These are phyloP conservation scores for Galerucella nymphaeae DNA, from an alignment of 2,888 invertebrate species.

Conservation along the genomic window DNA sequence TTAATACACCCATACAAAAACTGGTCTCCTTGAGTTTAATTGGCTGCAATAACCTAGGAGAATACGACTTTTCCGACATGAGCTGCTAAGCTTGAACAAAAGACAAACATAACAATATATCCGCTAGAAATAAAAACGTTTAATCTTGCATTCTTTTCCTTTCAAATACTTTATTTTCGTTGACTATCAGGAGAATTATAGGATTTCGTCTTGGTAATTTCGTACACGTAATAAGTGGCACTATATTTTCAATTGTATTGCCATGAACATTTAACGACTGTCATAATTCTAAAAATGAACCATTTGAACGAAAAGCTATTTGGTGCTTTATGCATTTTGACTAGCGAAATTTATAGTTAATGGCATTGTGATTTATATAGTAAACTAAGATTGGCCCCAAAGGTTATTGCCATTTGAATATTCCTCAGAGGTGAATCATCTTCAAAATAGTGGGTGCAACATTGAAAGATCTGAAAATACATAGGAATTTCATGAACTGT, in stretches of 20 bases:
- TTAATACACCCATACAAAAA: not conserved
- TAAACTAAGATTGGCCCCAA: not conserved
- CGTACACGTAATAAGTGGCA: constrained; percentile 33
- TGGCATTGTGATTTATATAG: constrained; percentile 13
- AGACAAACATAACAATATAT: constrained; percentile 22
- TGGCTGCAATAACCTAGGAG: not conserved
- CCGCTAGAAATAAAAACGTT: constrained; percentile 29
- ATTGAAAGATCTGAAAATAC: not conserved
- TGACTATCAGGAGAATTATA: constrained; percentile 31
- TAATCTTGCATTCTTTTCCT: constrained; percentile 26
- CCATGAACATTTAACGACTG: constrained; percentile 32
- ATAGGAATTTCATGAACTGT: too few relatives aligned
- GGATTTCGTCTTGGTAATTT: constrained; percentile 32
- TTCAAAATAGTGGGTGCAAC: not conserved
- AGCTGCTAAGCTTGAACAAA: constrained; percentile 32
- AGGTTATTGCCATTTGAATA: not conserved
- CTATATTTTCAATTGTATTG: constrained; percentile 32
- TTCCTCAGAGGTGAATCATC: not conserved
- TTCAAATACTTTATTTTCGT: constrained; percentile 27
- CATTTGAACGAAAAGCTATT: constrained; percentile 28
- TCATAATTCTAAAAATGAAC: constrained; percentile 33
- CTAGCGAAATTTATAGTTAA: constrained; percentile 15
- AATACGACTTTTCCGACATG: constrained; percentile 16
- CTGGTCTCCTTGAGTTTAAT: constrained; percentile 15
- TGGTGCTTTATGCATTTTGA: constrained; percentile 18